Evolutionary conservation across 92 coral and sea anemone genomes (phyloP).

Genomic region (Porites divaricata): DNA sequence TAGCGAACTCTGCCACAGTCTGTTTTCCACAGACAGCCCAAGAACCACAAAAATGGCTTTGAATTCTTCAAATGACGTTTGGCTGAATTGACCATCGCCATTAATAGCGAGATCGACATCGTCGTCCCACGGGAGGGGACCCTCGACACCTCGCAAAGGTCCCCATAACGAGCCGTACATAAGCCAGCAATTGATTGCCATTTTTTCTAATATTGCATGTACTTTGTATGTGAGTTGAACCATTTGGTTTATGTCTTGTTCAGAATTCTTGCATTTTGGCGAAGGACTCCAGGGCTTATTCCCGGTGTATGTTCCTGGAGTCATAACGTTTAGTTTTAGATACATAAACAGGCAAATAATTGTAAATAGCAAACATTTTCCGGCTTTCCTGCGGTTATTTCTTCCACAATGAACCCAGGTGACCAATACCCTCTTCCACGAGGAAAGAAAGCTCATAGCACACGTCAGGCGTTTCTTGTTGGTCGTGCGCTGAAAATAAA

Average conservation of each 20-base stretch:
- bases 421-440: neutral
- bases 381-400: neutral
- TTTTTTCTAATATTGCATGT: neutral
- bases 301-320: neutral
- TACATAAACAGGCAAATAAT: neutral
- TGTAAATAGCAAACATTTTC: neutral
- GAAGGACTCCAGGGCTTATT: neutral
- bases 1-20: neutral
- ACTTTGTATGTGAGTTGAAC: conserved; percentile 10
- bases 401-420: neutral
- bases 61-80: neutral
- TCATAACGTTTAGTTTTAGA: neutral
- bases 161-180: conserved; percentile 34
- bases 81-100: neutral
- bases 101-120: neutral
- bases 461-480: neutral
- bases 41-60: neutral
- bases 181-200: conserved; percentile 11
- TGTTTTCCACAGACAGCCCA: neutral
- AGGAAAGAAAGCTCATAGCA: neutral
- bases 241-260: neutral
- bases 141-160: conserved; percentile 15
- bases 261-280: neutral
- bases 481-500: neutral
- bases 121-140: conserved; percentile 21